phyloP scores from a whole-genome alignment of 2,797 vertebrate genomes.

The Loris lydekkerianus region DNA sequence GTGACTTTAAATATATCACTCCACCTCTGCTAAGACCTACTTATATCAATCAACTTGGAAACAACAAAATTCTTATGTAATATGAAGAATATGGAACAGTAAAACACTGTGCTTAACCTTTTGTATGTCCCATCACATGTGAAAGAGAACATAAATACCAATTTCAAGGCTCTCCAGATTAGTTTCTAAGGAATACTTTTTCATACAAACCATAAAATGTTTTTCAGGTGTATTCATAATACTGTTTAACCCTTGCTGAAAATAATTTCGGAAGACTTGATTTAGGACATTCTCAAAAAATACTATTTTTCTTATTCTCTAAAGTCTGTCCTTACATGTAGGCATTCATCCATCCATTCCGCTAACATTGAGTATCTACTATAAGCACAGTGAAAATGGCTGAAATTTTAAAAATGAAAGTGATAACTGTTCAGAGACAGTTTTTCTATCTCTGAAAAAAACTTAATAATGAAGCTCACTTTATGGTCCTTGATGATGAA shows the following conservation, averaged over 20 bases:
- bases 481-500: not conserved
- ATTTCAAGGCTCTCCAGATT: not conserved
- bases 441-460: slow-evolving; percentile 32
- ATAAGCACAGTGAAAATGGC: not conserved
- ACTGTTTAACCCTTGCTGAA: slow-evolving; percentile 22
- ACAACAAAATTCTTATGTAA: slow-evolving; percentile 71
- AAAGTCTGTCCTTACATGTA: not conserved
- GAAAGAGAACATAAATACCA: not conserved
- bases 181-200: slow-evolving; percentile 21
- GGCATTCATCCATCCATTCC: not conserved
- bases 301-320: not conserved
- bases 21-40: slow-evolving; percentile 77
- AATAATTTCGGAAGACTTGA: slow-evolving; percentile 42
- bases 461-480: slow-evolving; percentile 19
- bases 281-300: slow-evolving; percentile 31
- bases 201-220: slow-evolving; percentile 32
- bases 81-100: slow-evolving; percentile 18
- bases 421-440: not conserved
- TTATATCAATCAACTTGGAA: slow-evolving; percentile 80
- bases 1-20: slow-evolving; percentile 74
- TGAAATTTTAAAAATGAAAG: slow-evolving; percentile 18
- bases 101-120: slow-evolving; percentile 31
- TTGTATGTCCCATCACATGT: not conserved
- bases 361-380: not conserved
- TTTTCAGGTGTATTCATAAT: slow-evolving; percentile 30